Conservation (phyloP, 2,113 vertebrate genomes). For the Aptenodytes patagonicus region DNA sequence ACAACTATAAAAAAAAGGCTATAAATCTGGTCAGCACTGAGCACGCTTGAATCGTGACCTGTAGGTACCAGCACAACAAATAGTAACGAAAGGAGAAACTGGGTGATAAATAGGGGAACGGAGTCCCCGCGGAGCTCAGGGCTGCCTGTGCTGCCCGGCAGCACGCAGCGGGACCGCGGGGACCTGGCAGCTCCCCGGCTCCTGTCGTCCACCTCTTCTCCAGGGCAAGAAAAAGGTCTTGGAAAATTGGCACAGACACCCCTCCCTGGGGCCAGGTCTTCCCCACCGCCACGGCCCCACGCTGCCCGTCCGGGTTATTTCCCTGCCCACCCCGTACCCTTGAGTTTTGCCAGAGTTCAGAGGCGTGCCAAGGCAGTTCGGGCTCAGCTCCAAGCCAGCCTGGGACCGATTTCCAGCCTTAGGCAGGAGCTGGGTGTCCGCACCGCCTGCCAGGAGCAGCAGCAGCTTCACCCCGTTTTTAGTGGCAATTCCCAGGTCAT, state of each 20-base stretch:
- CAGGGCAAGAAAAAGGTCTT: not conserved
- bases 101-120: not conserved
- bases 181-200: not conserved
- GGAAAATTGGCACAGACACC: not conserved
- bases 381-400: not conserved
- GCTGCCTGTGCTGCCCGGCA: not conserved
- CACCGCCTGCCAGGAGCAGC: not conserved
- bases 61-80: not conserved
- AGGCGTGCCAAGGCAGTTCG: not conserved
- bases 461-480: not conserved
- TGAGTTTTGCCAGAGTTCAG: not conserved
- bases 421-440: not conserved
- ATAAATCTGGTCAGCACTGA: not conserved
- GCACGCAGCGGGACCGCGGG: fast-evolving
- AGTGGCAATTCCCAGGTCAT: not conserved
- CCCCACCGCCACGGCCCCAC: fast-evolving
- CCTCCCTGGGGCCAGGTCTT: not conserved
- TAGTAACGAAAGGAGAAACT: not conserved
- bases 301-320: fast-evolving
- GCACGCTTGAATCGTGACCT: fast-evolving
- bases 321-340: not conserved
- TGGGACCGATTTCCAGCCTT: not conserved
- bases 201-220: not conserved
- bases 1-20: not conserved
- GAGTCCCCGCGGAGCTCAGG: not conserved